These are phyloP conservation scores for Tauraco erythrolophus DNA, from an alignment of 2,113 vertebrate species.

Conservation along the genomic window DNA sequence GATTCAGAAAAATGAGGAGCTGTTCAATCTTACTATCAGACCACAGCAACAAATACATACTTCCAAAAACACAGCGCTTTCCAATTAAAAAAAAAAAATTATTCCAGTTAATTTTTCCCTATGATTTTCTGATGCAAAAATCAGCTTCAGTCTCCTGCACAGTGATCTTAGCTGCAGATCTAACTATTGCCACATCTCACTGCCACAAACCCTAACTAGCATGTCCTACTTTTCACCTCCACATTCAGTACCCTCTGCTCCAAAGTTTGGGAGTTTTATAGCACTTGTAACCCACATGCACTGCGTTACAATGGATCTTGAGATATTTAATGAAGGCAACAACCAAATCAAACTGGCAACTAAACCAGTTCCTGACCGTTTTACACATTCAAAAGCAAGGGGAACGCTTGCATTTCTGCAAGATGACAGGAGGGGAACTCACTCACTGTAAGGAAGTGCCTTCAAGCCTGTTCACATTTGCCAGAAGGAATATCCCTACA, in stretches of 20 bases:
- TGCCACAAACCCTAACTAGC: not conserved
- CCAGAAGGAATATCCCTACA: not conserved
- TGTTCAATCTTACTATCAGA: not conserved
- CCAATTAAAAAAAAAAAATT: not conserved
- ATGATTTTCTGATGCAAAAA: not conserved
- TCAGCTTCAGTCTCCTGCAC: not conserved
- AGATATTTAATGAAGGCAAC: not conserved
- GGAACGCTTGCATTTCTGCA: not conserved
- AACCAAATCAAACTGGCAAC: not conserved
- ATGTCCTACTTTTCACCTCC: not conserved
- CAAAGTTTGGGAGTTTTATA: not conserved
- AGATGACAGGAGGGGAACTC: not conserved
- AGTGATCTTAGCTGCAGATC: not conserved
- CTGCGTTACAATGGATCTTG: not conserved
- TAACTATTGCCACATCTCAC: not conserved
- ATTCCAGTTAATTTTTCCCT: not conserved
- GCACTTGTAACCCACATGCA: rapidly evolving
- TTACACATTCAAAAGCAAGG: not conserved
- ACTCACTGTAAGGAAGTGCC: not conserved
- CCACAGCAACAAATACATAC: not conserved
- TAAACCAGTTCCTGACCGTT: not conserved
- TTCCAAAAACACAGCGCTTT: not conserved
- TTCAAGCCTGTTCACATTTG: not conserved
- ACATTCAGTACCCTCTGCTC: not conserved
- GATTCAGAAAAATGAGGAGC: not conserved